Base-by-base conservation (phyloP, 2,888 invertebrate species). In the Ypsolopha scabrella region DNA sequence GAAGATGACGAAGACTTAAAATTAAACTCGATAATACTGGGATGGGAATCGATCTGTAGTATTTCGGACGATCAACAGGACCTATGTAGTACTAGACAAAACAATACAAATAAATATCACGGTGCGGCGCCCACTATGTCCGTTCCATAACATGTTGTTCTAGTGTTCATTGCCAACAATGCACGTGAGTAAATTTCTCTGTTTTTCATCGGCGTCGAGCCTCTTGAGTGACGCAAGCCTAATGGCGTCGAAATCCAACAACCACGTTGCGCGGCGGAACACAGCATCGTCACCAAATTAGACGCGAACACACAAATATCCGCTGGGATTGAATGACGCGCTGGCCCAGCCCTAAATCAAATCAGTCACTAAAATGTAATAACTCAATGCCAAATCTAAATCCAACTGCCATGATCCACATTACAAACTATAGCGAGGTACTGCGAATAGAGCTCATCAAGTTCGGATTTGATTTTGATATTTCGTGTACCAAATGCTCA, bases 271-370 rank as follows among this genome's bases (percentile, higher is more conserved):
- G 36, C 54, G 57, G 33, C 33, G 37, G n/a, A 45, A 7, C 11
- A 37, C 38, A 56, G 56, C 68, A 58, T 69, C 83, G 85, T 83
- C 85, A 83, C 85, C 78, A 80, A 82, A 81, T 82, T 82, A 82
- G 81, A 82, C 72, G 73, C 75, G 75, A 75, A 68, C 61, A 57
- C 60, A 59, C 60, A 60, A 60, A 57, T 68, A 63, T 59, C 59
- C 62, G 59, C 64, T 58, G 63, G 57, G 61, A 67, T 64, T 68
- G 54, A 51, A 67, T 82, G 82, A 81, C 80, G 79, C 68, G 62
- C 58, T 63, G 60, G 69, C 78, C 79, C 75, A 82, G 78, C 82
- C 83, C 67, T 64, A 41, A 36, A 14, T 10, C 36, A 43, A 43
- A 43, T 43, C 11, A 14, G 11, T 2, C 24, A 7, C 9, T 24